phyloP scores from a whole-genome alignment of 92 coral and sea anemone species.

The Actinostola sp. region DNA sequence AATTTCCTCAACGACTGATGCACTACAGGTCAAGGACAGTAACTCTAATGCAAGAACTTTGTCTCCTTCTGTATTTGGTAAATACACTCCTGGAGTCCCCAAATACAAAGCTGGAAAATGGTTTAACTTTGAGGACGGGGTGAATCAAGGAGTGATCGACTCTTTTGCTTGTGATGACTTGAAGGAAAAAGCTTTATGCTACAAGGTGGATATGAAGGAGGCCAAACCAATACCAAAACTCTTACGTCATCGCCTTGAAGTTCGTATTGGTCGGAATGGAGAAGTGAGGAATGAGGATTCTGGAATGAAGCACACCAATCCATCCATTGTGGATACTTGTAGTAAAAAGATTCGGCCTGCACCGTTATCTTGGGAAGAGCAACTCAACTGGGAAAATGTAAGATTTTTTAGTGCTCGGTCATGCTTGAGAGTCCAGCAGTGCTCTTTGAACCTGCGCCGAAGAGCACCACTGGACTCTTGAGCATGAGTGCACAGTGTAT shows the following conservation, averaged over 20 bases:
- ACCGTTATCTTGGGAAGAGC: conserved; percentile 88
- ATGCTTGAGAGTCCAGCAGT: too few relatives aligned
- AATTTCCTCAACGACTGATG: background rate
- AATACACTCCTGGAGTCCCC: conserved; percentile 40
- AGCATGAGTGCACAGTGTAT: background rate
- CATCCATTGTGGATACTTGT: background rate
- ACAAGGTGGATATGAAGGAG: conserved; percentile 50
- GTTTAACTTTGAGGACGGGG: conserved; percentile 74
- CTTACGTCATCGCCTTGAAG: conserved; percentile 69
- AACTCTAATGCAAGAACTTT: background rate
- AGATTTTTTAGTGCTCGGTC: too few relatives aligned
- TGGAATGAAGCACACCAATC: conserved; percentile 8
- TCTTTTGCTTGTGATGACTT: conserved; percentile 65
- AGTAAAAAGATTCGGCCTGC: conserved; percentile 40
- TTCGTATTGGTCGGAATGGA: conserved; percentile 82
- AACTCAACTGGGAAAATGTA: conserved; percentile 82
- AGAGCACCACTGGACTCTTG: too few relatives aligned
- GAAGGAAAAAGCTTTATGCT: conserved; percentile 63
- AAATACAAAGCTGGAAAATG: conserved; percentile 49
- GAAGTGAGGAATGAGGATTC: conserved; percentile 45
- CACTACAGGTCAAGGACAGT: background rate
- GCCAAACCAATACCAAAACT: conserved; percentile 60
- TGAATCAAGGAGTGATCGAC: conserved; percentile 65
- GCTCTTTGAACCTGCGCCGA: too few relatives aligned
- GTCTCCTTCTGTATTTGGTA: conserved; percentile 68